Percentiles rank a stretch among this genome's conserved stretches.
These are phyloP conservation scores for Lucinisca nassula DNA, from an alignment of 2,888 invertebrate genomes.

Conservation along the genomic window DNA sequence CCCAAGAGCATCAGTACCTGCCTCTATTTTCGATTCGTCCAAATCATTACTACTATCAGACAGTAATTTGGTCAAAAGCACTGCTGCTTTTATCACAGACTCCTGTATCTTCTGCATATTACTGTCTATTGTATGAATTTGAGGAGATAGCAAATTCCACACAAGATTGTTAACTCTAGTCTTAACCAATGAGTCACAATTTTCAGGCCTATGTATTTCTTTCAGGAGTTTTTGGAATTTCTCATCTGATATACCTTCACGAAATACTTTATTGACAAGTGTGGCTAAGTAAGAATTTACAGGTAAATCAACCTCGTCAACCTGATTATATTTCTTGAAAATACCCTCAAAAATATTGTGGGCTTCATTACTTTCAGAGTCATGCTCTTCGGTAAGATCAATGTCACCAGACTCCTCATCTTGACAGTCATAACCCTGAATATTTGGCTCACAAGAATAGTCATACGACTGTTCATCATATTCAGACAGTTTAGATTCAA, in stretches of 20 bases:
- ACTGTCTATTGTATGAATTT: too few species aligned
- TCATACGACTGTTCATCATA: too few species aligned
- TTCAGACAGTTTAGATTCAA: too few species aligned
- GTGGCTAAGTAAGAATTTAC: background rate
- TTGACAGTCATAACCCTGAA: too few species aligned
- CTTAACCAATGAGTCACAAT: background rate
- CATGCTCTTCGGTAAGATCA: too few species aligned
- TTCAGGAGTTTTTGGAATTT: background rate
- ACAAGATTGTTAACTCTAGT: background rate
- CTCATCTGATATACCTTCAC: slow-evolving; percentile 6
- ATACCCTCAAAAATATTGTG: too few species aligned
- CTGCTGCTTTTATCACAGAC: background rate
- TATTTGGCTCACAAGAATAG: too few species aligned
- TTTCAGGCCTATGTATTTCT: background rate
- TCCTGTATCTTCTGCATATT: too few species aligned
- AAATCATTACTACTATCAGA: background rate
- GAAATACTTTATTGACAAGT: background rate
- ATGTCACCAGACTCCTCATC: too few species aligned
- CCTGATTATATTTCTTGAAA: too few species aligned
- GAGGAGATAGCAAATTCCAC: slow-evolving; percentile 1
- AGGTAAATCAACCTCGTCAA: background rate
- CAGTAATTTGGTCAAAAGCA: background rate
- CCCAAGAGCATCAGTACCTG: slow-evolving; percentile 4
- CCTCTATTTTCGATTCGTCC: background rate
- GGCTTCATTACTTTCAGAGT: too few species aligned